These are phyloP conservation scores for Nibea coibor DNA, from an alignment of 2,113 vertebrate species.

Conservation along the genomic window DNA sequence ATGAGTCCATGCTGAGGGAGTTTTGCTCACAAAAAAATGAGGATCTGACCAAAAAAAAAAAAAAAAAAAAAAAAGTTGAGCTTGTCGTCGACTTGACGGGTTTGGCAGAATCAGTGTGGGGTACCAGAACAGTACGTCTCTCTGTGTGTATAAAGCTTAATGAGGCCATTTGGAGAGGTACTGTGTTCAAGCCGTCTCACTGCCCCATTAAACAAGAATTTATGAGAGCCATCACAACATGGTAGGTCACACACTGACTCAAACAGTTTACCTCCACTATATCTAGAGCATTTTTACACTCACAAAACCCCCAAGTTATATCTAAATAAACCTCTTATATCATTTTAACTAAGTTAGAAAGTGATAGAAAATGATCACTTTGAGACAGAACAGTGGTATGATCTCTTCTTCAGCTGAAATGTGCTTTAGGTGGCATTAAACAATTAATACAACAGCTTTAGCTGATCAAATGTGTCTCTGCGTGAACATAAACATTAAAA, in stretches of 20 bases:
- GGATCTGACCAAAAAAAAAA: no score
- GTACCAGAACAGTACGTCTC: constrained; percentile 37
- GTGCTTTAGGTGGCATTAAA: not conserved
- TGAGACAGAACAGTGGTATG: not conserved
- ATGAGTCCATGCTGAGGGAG: not conserved
- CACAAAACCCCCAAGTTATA: no score
- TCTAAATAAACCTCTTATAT: not conserved
- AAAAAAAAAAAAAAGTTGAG: constrained; percentile 14
- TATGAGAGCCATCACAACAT: constrained; percentile 37
- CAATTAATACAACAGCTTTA: not conserved
- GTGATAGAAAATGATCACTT: not conserved
- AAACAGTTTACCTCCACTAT: not conserved
- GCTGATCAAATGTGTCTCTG: not conserved
- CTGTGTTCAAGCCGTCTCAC: constrained; percentile 37
- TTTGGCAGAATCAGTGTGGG: constrained; percentile 13
- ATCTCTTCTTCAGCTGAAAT: not conserved
- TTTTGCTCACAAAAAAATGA: not conserved
- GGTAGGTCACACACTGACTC: constrained; percentile 1
- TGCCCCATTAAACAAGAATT: constrained; percentile 68
- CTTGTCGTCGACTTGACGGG: not conserved
- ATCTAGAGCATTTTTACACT: not conserved
- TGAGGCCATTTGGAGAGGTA: constrained; percentile 61
- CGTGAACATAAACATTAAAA: not conserved
- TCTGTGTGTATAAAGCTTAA: constrained; percentile 44
- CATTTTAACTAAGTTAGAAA: not conserved